phyloP scores from a whole-genome alignment of 1,140 invertebrate species.

The Eueides isabella region DNA sequence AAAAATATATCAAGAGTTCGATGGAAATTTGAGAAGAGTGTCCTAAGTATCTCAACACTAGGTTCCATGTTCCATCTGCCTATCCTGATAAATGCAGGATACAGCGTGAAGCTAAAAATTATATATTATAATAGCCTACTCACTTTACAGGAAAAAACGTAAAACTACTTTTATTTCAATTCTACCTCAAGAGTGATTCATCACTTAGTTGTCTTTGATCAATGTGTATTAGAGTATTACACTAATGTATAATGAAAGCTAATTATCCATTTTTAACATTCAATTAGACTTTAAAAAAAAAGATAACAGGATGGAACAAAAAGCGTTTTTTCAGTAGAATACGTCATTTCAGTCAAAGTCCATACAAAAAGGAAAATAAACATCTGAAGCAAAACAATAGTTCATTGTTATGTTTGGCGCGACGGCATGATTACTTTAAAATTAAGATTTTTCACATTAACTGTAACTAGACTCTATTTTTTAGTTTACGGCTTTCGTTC shows the following conservation, averaged over 20 bases:
- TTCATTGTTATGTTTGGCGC: slow-evolving; percentile 9
- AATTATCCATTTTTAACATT: neutral
- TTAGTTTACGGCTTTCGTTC: neutral
- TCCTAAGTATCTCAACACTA: no score
- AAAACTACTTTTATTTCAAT: neutral
- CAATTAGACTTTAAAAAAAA: neutral
- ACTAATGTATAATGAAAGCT: neutral
- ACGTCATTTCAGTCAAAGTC: neutral
- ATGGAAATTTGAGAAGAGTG: no score
- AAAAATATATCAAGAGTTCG: no score
- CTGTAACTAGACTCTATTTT: neutral
- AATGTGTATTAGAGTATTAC: neutral
- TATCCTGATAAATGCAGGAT: no score
- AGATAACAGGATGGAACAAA: neutral
- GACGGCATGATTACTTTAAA: slow-evolving; percentile 10
- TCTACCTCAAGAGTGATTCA: neutral
- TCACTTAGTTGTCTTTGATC: neutral
- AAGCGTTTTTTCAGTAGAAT: neutral
- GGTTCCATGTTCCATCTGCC: no score
- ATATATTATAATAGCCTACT: no score
- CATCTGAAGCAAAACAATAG: neutral
- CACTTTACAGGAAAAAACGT: no score
- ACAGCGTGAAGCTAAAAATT: no score
- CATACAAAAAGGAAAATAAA: neutral
- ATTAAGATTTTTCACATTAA: slow-evolving; percentile 6